These are phyloP conservation scores for Coluber constrictor DNA, from an alignment of 2,797 vertebrate species.

Conservation along the genomic window DNA sequence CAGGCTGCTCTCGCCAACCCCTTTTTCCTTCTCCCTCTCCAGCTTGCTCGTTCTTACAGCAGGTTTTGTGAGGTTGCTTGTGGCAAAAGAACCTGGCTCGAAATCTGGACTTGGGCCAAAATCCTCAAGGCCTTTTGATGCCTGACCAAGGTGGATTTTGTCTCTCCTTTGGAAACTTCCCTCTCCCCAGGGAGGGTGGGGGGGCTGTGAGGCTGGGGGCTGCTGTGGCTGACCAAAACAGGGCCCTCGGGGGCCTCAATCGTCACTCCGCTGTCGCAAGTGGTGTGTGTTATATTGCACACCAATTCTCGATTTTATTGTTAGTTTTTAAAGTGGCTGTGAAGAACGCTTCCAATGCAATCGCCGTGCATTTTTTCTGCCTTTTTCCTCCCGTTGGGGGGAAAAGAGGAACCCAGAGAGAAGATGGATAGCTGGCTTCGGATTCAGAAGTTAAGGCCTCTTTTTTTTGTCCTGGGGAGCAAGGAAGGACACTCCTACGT, in stretches of 20 bases:
- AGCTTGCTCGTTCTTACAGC: neutral
- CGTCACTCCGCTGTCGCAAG: neutral
- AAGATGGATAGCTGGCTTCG: neutral
- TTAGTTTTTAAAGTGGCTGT: neutral
- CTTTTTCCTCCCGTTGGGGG: too few relatives aligned
- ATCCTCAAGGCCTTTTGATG: neutral
- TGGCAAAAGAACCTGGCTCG: neutral
- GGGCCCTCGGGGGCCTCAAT: neutral
- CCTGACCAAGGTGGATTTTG: too few relatives aligned
- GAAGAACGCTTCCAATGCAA: neutral
- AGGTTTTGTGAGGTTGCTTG: neutral
- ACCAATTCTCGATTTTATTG: neutral
- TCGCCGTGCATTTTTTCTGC: too few relatives aligned
- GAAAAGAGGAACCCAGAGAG: neutral
- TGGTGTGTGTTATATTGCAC: neutral
- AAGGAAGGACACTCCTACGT: neutral
- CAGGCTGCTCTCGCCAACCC: neutral
- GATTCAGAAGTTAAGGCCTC: neutral
- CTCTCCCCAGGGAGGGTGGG: neutral
- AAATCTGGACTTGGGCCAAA: neutral
- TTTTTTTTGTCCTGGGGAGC: neutral
- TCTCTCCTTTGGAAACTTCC: fast-evolving
- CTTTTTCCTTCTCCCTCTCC: neutral
- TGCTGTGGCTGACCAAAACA: neutral
- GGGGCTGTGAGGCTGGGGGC: neutral